Evolutionary conservation across 2,888 invertebrate genomes (phyloP), one percentile per base, ranked within the genome.

Genomic region (Diarsia brunnea): DNA sequence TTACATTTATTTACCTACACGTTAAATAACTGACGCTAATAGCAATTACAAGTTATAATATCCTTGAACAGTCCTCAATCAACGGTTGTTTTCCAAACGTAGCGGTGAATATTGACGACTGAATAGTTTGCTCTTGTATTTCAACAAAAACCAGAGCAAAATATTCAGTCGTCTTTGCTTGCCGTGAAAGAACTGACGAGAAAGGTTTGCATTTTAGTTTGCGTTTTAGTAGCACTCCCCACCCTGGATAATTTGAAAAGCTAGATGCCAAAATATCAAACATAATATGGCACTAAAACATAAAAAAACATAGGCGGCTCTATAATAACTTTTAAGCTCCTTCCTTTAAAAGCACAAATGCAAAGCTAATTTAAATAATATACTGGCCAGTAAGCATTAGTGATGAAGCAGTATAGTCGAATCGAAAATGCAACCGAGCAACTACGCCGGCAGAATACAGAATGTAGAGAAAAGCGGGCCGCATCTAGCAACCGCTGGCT

Each of bases 391-490:
- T 75, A 79, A 82, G 79, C 72, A 75, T 80, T 84, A 83, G 80
- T 73, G 80, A 83, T 84, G 84, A 79, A 71, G 47, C 21, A 69
- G 67, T 71, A 76, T 67, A 58, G 69, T 76, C 58, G 73, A 83
- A 77, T 81, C 49, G 73, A 79, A 85, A 86, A 82, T 75, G 78
- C 82, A 86, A 84, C 84, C 73, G 75, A 75, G 81, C 74, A 68
- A 64, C 64, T 73, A 60, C 69, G 65, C 71, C 49, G 27, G 63
- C 63, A 43, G 69, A 85, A 85, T 79, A 76, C 72, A 81, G 78
- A 65, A 75, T 82, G 55, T 38, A 73, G 76, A 71, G 83, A 80
- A 75, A 83, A 85, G 69, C 73, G 73, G 69, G 73, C 65, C 69
- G 47, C 73, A 79, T 81, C 69, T 66, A 69, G 49, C 67, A 69